Percentiles rank a stretch among this genome's conserved stretches.
Conservation (phyloP, 2,113 vertebrate species). For the Brachypodius melanocephalos region DNA sequence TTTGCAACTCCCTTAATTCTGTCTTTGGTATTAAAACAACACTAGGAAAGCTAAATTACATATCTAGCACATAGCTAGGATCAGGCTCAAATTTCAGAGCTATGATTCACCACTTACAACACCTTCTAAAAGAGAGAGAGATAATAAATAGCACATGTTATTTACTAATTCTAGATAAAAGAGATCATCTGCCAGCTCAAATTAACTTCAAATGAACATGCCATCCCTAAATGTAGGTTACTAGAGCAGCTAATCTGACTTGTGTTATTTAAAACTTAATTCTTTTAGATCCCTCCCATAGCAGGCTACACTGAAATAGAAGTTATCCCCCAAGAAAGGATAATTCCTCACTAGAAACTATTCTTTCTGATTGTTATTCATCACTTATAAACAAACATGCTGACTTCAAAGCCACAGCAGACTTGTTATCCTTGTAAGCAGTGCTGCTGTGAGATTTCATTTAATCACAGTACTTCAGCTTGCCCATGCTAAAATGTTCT, state of each 20-base stretch:
- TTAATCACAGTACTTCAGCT: background rate
- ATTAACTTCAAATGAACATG: background rate
- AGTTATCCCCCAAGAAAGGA: background rate
- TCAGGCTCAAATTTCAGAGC: background rate
- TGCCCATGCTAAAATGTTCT: background rate
- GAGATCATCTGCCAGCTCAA: background rate
- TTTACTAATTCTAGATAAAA: constrained; percentile 8
- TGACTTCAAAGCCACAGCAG: background rate
- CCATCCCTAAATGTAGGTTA: background rate
- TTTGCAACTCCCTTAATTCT: background rate
- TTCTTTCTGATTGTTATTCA: background rate
- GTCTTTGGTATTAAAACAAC: background rate
- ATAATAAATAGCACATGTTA: background rate
- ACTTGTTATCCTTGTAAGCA: background rate
- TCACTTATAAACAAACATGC: background rate
- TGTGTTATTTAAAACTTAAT: constrained; percentile 8
- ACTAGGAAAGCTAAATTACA: background rate
- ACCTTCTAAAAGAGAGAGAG: background rate
- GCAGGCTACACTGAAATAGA: background rate
- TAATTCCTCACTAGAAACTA: background rate
- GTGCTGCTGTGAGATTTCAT: background rate
- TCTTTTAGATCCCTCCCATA: background rate
- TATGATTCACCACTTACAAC: background rate
- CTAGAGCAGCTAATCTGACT: background rate
- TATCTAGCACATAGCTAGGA: background rate